These are phyloP conservation scores for Glyphotaelius pellucidus DNA, from an alignment of 2,888 invertebrate species.

Conservation along the genomic window DNA sequence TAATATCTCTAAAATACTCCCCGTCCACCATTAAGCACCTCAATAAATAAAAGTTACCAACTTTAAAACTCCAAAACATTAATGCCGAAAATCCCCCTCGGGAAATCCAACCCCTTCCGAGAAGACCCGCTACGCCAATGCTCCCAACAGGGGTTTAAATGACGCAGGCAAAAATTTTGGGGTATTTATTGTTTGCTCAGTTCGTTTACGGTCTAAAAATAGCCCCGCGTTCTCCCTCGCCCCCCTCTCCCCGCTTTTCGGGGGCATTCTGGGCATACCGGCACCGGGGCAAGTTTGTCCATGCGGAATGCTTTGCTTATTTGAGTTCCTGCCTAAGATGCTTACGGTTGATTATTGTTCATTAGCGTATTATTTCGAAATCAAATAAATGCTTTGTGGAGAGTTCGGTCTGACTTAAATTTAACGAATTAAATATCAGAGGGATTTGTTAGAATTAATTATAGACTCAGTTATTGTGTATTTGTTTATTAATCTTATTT, in stretches of 20 bases:
- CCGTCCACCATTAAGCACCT: background rate
- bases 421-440: background rate
- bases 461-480: background rate
- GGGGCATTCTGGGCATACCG: background rate
- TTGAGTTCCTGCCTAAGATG: slow-evolving; percentile 2
- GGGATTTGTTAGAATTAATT: background rate
- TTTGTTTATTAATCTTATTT: background rate
- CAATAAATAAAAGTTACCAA: background rate
- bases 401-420: background rate
- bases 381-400: background rate
- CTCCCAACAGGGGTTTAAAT: background rate
- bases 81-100: background rate
- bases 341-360: background rate
- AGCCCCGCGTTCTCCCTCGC: background rate
- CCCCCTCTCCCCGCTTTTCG: background rate
- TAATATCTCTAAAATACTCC: background rate
- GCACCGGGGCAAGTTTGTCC: background rate
- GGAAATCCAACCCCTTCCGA: background rate
- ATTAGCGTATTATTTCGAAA: background rate
- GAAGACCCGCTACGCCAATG: background rate
- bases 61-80: background rate
- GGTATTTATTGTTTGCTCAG: background rate
- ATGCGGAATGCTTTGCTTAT: background rate
- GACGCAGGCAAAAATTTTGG: background rate
- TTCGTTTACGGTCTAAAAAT: background rate